Evolutionary conservation across 2,113 vertebrate species (phyloP), one percentile per base, ranked within the genome.

Genomic region (Eptatretus burgeri): DNA sequence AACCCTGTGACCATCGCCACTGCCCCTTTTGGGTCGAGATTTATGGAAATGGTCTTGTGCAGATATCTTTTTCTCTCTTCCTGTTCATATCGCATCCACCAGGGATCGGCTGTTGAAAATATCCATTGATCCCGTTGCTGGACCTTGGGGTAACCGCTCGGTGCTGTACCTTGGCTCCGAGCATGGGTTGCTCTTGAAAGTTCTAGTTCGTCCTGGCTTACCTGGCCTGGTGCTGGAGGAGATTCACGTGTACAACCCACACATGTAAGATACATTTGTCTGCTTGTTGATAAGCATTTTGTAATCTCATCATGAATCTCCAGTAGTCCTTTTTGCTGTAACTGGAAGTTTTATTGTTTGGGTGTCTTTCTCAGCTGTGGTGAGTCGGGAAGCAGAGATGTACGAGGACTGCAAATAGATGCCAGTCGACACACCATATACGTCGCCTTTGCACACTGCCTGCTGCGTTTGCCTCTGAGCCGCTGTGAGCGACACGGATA

Each of bases 131-230:
- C 27, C 27, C 27, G 27, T 41, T 41, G 27, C 27, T 7, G 27
- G 27, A 41, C 27, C 27, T 41, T 41, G 27, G 27, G 27, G 27
- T 41, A 41, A 41, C 70, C 71, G 72, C 66, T 89, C 84, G 0
- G 81, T 93, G 67, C 71, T 93, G 5, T 91, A 91, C 68, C 78
- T 95, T 66, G 85, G 85, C 19, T 77, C 82, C 0, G 80, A 82
- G 20, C 82, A 89, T 0, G 88, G 88, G 19, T 75, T 70, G 1
- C 71, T 95, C 67, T 73, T 89, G 64, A 95, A 93, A 76, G 77
- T 93, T 66, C 75, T 93, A 53, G 74, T 74, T 18, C 27, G 27
- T 41, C 27, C 27, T 41, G 27, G 27, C 27, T 41, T 41, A 41
- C 27, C 27, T 41, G 27, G 27, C 27, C 27, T 41, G 27, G 27